phyloP scores from a whole-genome alignment of 2,888 invertebrate species.

The Orchestes rusci region DNA sequence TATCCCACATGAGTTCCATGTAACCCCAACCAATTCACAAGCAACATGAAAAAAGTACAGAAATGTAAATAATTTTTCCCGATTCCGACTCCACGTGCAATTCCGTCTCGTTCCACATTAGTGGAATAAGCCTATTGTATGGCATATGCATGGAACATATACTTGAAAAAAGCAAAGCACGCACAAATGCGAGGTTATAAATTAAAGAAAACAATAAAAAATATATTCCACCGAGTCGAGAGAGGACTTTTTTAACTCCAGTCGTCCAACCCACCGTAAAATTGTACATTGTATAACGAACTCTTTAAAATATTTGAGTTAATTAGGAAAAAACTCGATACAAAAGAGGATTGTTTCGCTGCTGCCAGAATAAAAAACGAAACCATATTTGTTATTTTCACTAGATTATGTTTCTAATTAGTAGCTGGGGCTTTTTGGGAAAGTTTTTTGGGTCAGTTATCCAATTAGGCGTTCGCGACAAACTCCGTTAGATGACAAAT shows the following conservation, averaged over 20 bases:
- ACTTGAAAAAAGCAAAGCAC: neutral
- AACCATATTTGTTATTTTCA: conserved; percentile 32
- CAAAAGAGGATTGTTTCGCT: conserved; percentile 28
- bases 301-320: conserved; percentile 32
- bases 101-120: conserved; percentile 9
- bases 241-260: neutral
- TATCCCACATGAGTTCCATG: too few species aligned
- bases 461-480: conserved; percentile 4
- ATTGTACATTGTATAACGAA: conserved; percentile 19
- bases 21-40: too few species aligned
- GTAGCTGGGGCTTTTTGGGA: conserved; percentile 10
- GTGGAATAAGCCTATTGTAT: neutral
- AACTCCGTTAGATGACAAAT: too few species aligned
- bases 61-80: too few species aligned
- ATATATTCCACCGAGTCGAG: neutral
- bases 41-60: too few species aligned
- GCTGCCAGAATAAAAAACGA: conserved; percentile 23
- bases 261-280: conserved; percentile 4
- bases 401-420: conserved; percentile 34
- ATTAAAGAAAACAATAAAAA: conserved; percentile 2
- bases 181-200: neutral
- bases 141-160: neutral
- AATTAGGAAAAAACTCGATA: conserved; percentile 30
- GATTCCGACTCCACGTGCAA: too few species aligned
- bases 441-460: conserved; percentile 7